Percentiles rank a stretch among this genome's conserved stretches.
These are phyloP conservation scores for Spicauda simplicius DNA, from an alignment of 2,888 invertebrate species.

Conservation along the genomic window DNA sequence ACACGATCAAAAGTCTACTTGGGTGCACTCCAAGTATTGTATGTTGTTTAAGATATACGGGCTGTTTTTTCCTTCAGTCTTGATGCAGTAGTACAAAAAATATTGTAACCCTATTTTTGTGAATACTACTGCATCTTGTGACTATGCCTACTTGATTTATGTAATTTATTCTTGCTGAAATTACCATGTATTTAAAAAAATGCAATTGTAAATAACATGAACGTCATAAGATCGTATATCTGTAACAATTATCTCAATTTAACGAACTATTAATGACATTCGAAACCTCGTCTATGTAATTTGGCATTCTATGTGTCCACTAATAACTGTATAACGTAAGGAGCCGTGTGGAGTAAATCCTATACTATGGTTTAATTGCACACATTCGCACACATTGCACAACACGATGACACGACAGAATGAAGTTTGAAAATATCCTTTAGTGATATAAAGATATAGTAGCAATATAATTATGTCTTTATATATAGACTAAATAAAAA, in stretches of 20 bases:
- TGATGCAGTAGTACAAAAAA: not conserved
- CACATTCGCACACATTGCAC: too few species aligned
- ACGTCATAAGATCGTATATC: not conserved
- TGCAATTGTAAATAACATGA: not conserved
- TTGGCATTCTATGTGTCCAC: not conserved
- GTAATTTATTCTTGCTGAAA: not conserved
- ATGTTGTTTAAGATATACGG: constrained; percentile 10
- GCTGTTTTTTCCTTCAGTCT: not conserved
- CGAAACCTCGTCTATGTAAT: not conserved
- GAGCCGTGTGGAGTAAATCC: not conserved
- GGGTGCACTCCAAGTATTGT: not conserved
- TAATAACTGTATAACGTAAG: not conserved
- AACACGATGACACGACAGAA: too few species aligned
- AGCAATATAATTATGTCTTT: too few species aligned
- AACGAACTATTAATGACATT: not conserved
- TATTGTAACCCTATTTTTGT: too few species aligned
- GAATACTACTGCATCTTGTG: too few species aligned
- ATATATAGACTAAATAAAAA: too few species aligned
- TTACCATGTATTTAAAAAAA: not conserved
- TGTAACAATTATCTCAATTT: constrained; percentile 12
- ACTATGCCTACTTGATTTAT: not conserved
- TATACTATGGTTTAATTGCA: too few species aligned
- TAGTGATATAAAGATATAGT: too few species aligned
- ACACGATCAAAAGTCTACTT: constrained; percentile 15
- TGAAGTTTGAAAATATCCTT: too few species aligned